Evolutionary conservation across 2,797 vertebrate genomes (phyloP).

Genomic region (Paramormyrops hopkinsi): DNA sequence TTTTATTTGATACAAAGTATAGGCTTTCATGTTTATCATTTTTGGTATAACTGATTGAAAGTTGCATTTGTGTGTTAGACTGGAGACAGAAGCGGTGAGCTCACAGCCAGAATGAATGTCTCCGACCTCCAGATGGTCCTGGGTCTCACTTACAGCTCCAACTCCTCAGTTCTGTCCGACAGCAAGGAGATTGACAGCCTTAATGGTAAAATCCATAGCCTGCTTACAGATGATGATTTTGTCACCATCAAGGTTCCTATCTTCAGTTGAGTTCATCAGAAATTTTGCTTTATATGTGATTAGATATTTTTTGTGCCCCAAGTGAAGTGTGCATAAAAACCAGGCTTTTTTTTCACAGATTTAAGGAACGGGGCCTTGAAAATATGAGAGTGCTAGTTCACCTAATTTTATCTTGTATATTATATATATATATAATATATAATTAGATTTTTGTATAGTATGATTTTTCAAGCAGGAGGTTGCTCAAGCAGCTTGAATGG

Average conservation of each 20-base stretch:
- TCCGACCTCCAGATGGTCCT: constrained; percentile 93
- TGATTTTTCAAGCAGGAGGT: not conserved
- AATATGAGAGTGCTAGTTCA: not conserved
- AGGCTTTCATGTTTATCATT: not conserved
- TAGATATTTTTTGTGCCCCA: not conserved
- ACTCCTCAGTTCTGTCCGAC: constrained; percentile 78
- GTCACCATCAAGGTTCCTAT: not conserved
- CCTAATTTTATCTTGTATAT: not conserved
- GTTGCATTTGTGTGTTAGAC: constrained; percentile 59
- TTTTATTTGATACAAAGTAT: not conserved
- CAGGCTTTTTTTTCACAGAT: not conserved
- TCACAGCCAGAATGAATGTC: constrained; percentile 91
- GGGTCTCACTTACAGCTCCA: constrained; percentile 87
- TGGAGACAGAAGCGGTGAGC: constrained; percentile 85
- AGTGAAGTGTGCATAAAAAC: not conserved
- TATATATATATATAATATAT: too few species aligned
- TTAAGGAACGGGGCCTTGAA: not conserved
- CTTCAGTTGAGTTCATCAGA: not conserved
- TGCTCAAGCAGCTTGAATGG: not conserved
- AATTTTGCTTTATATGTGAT: not conserved
- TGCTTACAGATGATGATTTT: not conserved
- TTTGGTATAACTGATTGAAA: not conserved
- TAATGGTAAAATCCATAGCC: constrained; percentile 59
- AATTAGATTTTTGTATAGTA: not conserved
- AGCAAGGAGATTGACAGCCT: constrained; percentile 66